Evolutionary conservation across 2,797 vertebrate species (phyloP).

Genomic region (Tapera naevia): DNA sequence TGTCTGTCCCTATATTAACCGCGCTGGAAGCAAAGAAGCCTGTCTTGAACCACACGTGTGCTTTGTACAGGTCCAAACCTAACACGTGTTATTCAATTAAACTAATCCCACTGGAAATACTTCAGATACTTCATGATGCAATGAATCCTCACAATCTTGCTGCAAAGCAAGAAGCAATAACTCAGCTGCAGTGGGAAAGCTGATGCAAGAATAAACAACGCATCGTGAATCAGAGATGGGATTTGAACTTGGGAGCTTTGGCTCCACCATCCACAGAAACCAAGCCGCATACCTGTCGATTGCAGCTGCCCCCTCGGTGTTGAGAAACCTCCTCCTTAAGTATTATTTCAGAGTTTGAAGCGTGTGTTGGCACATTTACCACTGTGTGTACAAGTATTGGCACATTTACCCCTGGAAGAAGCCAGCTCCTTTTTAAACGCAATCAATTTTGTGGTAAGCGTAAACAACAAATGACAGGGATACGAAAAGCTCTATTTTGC

Average conservation of each 20-base stretch:
- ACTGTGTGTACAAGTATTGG: no score
- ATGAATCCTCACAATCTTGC: background rate
- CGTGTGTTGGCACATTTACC: background rate
- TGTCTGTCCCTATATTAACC: slow-evolving; percentile 91
- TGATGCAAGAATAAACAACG: background rate
- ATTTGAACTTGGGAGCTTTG: background rate
- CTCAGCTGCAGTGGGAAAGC: background rate
- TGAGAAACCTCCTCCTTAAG: background rate
- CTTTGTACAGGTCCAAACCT: background rate
- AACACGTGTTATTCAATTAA: background rate
- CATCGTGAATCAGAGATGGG: background rate
- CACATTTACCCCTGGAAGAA: background rate
- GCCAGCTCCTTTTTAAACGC: background rate
- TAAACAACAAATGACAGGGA: background rate
- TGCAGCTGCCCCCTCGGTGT: background rate
- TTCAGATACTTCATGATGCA: background rate
- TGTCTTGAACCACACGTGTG: background rate
- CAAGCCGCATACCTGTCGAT: background rate
- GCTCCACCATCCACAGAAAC: accelerated
- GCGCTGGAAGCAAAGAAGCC: slow-evolving; percentile 80
- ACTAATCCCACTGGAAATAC: background rate
- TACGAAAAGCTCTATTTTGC: background rate
- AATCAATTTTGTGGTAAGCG: background rate
- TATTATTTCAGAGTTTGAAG: background rate
- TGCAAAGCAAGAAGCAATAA: background rate